phyloP scores from a whole-genome alignment of 2,113 vertebrate species.

The Circaetus gallicus region DNA sequence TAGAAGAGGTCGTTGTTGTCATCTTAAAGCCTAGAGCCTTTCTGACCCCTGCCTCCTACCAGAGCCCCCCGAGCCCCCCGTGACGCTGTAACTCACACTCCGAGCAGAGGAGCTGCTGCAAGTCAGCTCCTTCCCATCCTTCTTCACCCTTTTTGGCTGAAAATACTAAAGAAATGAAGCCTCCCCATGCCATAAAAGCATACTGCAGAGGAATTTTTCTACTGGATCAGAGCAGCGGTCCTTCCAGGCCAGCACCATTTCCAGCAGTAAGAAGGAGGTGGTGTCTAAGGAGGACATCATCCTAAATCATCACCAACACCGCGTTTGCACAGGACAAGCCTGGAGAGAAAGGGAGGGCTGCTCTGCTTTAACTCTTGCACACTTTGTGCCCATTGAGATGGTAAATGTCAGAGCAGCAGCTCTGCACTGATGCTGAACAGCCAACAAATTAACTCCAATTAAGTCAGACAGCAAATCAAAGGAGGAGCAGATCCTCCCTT shows the following conservation, averaged over 20 bases:
- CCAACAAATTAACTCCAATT: not conserved
- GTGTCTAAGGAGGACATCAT: not conserved
- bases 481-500: not conserved
- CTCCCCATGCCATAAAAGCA: not conserved
- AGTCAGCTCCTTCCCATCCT: not conserved
- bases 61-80: not conserved
- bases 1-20: not conserved
- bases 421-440: not conserved
- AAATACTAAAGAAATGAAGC: not conserved
- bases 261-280: not conserved
- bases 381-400: rapidly evolving
- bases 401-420: not conserved
- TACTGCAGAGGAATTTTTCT: not conserved
- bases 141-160: not conserved
- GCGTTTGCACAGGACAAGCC: not conserved
- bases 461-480: not conserved
- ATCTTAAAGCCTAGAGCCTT: not conserved
- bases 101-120: not conserved
- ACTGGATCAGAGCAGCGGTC: not conserved
- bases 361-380: not conserved
- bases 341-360: rapidly evolving
- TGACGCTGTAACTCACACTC: not conserved
- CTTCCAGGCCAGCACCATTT: not conserved
- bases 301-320: not conserved
- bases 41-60: rapidly evolving